phyloP scores from a whole-genome alignment of 2,113 vertebrate species.

The Zosterops lateralis region DNA sequence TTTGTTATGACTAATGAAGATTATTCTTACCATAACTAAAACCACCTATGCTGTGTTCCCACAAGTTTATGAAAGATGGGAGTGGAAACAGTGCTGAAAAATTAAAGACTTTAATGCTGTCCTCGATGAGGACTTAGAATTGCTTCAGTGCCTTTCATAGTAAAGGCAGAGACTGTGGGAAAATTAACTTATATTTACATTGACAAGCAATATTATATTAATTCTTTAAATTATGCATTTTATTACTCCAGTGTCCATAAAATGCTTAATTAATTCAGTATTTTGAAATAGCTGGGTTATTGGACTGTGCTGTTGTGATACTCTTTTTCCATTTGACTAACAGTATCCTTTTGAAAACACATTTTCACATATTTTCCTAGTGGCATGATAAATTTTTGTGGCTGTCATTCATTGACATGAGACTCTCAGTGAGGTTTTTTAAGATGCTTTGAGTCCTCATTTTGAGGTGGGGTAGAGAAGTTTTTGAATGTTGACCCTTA shows the following conservation, averaged over 20 bases:
- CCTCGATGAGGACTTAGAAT: neutral
- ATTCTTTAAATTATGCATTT: neutral
- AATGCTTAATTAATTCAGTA: neutral
- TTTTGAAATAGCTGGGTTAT: neutral
- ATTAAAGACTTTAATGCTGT: neutral
- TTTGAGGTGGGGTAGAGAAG: neutral
- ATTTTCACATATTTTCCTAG: slow-evolving; percentile 47
- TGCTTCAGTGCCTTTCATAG: neutral
- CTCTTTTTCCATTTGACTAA: slow-evolving; percentile 14
- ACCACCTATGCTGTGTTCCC: neutral
- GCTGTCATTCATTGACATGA: neutral
- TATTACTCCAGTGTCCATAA: neutral
- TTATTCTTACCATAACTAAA: neutral
- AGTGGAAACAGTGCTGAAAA: neutral
- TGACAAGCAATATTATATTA: neutral
- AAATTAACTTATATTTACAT: neutral
- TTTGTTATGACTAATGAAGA: neutral
- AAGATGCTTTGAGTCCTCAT: neutral
- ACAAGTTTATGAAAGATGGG: neutral
- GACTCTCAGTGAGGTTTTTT: neutral
- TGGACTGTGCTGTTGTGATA: neutral
- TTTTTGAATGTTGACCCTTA: neutral
- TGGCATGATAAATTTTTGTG: slow-evolving; percentile 22
- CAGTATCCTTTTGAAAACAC: slow-evolving; percentile 25
- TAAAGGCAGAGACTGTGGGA: neutral